A percentile compares a stretch with the other conserved stretches of the same genome.
Evolutionary conservation across 2,888 invertebrate species (phyloP).

Genomic region (Pollenia griseotomentosa): DNA sequence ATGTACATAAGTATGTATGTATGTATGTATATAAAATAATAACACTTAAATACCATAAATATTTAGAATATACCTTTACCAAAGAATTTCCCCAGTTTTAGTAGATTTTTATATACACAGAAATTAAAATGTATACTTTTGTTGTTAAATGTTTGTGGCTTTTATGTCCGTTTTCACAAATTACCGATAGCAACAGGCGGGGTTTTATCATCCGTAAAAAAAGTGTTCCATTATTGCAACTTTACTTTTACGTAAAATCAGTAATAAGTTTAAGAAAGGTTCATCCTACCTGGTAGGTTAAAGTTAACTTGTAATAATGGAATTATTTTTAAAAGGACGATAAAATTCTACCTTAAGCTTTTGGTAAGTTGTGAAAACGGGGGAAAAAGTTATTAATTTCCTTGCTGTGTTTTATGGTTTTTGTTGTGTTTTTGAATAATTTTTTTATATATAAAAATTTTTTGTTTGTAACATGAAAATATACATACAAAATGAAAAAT

Average conservation of each 20-base stretch:
- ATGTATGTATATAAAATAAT: slow-evolving; percentile 3
- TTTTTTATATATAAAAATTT: slow-evolving; percentile 62
- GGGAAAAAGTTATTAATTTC: background rate
- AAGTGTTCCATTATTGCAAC: too few species aligned
- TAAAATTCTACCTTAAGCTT: too few species aligned
- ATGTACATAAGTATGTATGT: background rate
- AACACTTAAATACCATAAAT: slow-evolving; percentile 18
- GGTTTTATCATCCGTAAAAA: too few species aligned
- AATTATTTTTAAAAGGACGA: too few species aligned
- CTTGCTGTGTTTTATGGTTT: slow-evolving; percentile 29
- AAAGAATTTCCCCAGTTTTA: slow-evolving; percentile 23
- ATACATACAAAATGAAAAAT: slow-evolving; percentile 74
- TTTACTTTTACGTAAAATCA: too few species aligned
- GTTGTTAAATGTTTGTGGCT: slow-evolving; percentile 52
- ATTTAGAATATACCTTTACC: slow-evolving; percentile 3
- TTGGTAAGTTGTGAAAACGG: too few species aligned
- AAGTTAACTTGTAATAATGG: too few species aligned
- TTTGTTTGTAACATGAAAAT: slow-evolving; percentile 69
- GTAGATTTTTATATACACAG: slow-evolving; percentile 3
- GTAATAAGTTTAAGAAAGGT: too few species aligned
- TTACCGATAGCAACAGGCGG: too few species aligned
- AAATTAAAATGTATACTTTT: slow-evolving; percentile 27
- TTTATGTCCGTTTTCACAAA: background rate
- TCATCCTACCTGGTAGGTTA: too few species aligned
- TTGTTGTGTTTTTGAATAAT: slow-evolving; percentile 68